A percentile compares a stretch with the other conserved stretches of the same genome.
Evolutionary conservation across 2,797 vertebrate genomes (phyloP).

Genomic region (Leptodactylus fallax): DNA sequence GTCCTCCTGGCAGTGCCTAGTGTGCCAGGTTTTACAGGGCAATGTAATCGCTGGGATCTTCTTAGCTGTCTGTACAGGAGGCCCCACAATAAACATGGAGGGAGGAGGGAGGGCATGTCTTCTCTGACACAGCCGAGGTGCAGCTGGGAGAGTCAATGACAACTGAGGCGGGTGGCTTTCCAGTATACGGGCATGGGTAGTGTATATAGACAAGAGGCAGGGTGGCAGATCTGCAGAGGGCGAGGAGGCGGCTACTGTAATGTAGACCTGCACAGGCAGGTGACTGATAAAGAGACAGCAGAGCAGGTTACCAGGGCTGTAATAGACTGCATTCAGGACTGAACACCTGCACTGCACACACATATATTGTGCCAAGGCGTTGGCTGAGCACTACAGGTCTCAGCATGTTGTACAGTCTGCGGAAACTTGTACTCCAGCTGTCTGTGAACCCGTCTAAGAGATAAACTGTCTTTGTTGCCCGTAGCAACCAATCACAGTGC

Average conservation of each 20-base stretch:
- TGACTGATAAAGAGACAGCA: conserved; percentile 24
- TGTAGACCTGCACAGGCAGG: neutral
- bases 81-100: conserved; percentile 39
- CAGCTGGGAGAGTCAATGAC: neutral
- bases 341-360: neutral
- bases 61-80: conserved; percentile 23
- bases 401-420: neutral
- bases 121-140: neutral
- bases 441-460: too few relatives aligned
- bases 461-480: too few relatives aligned
- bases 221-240: neutral
- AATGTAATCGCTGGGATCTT: neutral
- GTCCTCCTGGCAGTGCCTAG: conserved; percentile 30
- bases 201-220: neutral
- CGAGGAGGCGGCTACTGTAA: too few relatives aligned
- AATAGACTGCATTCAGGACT: neutral
- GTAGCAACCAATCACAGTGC: too few relatives aligned
- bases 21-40: conserved; percentile 10
- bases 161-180: neutral
- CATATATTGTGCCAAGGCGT: neutral
- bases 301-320: neutral
- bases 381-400: neutral
- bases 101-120: conserved; percentile 37
- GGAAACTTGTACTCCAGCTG: neutral
- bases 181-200: neutral